Conservation (phyloP, 2,113 vertebrate genomes). For the mouse (Mus musculus) region GRCm39 chr14:47262001-47262500, state of each 20-base stretch:
- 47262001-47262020: background rate
- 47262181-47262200: background rate
- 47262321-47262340: background rate
- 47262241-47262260: constrained; percentile 42
- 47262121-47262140: background rate
- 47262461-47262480: background rate
- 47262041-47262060: background rate
- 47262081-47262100: background rate
- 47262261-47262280: constrained; percentile 33
- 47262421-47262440: background rate
- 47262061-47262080: too few relatives aligned
- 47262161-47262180: background rate
- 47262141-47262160: background rate
- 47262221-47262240: background rate
- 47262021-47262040: background rate
- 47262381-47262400: background rate
- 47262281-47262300: constrained; percentile 13
- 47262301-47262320: background rate
- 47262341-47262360: background rate
- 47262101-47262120: background rate
- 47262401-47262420: background rate
- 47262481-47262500: background rate
- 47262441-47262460: background rate
- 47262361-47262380: background rate
- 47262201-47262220: background rate